Evolutionary conservation across 2,113 vertebrate species (phyloP), one percentile per base, ranked within the genome.

Genomic region (Halichoerus grypus): DNA sequence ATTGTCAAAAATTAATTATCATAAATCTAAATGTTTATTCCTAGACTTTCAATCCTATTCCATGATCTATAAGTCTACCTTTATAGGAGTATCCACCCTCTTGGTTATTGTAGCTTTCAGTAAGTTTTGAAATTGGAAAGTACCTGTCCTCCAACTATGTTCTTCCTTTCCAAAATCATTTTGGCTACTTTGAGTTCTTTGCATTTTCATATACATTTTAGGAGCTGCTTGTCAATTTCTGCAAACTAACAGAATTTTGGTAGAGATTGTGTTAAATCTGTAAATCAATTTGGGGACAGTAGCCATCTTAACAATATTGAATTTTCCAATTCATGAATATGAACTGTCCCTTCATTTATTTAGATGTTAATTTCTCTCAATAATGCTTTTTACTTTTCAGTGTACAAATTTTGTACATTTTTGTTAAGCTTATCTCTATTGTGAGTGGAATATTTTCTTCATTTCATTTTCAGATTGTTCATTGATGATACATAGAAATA

Each of bases 1-100:
- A 81, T 87, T 91, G 24, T 91, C 36, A 77, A 91, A 94, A 91
- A 76, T 82, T 33, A 71, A 13, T 74, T 88, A n/a, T 90, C 28
- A 71, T 71, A 89, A 77, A 14, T 88, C 5, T 71, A 92, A 80
- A 76, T 59, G 16, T 86, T 95, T 77, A 91, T 55, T 91, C 33
- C 61, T 61, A 71, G 55, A 74, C 39, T 49, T 16, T 39, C 31
- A 74, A 26, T 46, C 12, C 21, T 80, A 22, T 63, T 42, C 33
- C 42, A 69, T 53, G 33, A 39, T 86, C 42, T 92, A 1, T 31
- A 71, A 51, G 28, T 55, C 24, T 72, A 12, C 14, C 63, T 92
- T 88, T 85, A 21, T 46, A 7, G 14, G 11, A 33, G 5, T 89
- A 21, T 39, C 28, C 49, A 69, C 14, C 71, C 14, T 86, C 72